Evolutionary conservation across 1,140 invertebrate genomes (phyloP), one percentile per base, ranked within the genome.

Genomic region (Dinothrombium tinctorium): DNA sequence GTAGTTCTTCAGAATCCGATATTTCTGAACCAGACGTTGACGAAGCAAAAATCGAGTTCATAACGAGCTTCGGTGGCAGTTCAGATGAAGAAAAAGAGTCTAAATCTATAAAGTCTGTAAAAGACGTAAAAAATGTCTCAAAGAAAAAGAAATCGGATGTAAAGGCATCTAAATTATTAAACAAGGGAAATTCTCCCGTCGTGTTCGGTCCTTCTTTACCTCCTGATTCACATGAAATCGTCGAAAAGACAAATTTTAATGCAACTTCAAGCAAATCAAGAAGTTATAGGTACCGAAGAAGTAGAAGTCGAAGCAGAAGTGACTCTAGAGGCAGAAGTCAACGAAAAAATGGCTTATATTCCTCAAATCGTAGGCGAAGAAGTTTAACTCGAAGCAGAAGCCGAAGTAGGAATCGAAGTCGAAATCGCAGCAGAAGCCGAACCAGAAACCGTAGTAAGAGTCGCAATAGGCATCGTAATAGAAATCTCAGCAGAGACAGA

Each of bases 11-110:
- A 15, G 17, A 36, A 36, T 36, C 33, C 9, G n/a, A n/a, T n/a
- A n/a, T n/a, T n/a, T 19, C 17, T 2, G 28, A 26, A 6, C 29
- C 39, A 17, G 32, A 45, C 19, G 44, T 45, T 26, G 33, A 36
- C 8, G 44, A 41, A 39, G 24, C 17, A 12, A 46, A 46, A 33
- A 37, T 46, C 25, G 44, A 46, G 20, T 46, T 46, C 32, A 46
- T 46, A 5, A 46, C 44, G 14, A 37, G 9, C 12, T 46, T 46
- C 33, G 44, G 44, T 15, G 21, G 25, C 20, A 28, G 21, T 12
- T 45, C 44, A 9, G 25, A 41, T 14, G 44, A 45, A 33, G 44
- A 46, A 2, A 35, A 36, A 7, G 33, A 36, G 7, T n/a, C 11
- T 15, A 29, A 43, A 29, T n/a, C n/a, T n/a, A n/a, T n/a, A n/a